Evolutionary conservation across 2,888 invertebrate species (phyloP).

Genomic region (Kuschelorhynchus macadamiae): DNA sequence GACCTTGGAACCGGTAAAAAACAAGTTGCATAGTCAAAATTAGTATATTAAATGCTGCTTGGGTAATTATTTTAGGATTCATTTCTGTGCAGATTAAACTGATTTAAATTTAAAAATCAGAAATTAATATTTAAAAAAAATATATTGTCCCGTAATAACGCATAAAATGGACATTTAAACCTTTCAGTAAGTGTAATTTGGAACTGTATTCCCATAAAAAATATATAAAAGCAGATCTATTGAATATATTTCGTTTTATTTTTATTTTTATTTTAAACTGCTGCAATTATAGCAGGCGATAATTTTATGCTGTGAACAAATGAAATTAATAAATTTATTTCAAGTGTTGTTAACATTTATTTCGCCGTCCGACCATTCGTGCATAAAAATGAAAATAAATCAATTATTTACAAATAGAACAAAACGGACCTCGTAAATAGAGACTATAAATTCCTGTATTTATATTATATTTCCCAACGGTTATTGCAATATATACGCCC

Average conservation of each 20-base stretch:
- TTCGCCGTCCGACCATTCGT: slow-evolving; percentile 19
- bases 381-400: slow-evolving; percentile 49
- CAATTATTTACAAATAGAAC: slow-evolving; percentile 51
- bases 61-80: too few species aligned
- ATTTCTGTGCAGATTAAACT: too few species aligned
- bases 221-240: not conserved
- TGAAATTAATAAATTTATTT: slow-evolving; percentile 38
- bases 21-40: too few species aligned
- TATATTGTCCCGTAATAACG: too few species aligned
- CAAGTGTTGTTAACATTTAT: slow-evolving; percentile 40
- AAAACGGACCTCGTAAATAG: slow-evolving; percentile 45
- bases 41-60: too few species aligned
- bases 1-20: too few species aligned
- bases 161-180: not conserved
- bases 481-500: slow-evolving; percentile 21
- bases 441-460: slow-evolving; percentile 49
- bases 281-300: slow-evolving; percentile 13
- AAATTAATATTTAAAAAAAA: too few species aligned
- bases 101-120: too few species aligned
- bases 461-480: slow-evolving; percentile 42
- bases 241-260: not conserved
- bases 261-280: not conserved
- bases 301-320: slow-evolving; percentile 29
- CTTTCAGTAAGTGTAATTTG: not conserved
- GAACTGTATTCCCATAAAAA: not conserved